phyloP scores from a whole-genome alignment of 1,140 invertebrate species.

The Chrysomallon squamiferum region DNA sequence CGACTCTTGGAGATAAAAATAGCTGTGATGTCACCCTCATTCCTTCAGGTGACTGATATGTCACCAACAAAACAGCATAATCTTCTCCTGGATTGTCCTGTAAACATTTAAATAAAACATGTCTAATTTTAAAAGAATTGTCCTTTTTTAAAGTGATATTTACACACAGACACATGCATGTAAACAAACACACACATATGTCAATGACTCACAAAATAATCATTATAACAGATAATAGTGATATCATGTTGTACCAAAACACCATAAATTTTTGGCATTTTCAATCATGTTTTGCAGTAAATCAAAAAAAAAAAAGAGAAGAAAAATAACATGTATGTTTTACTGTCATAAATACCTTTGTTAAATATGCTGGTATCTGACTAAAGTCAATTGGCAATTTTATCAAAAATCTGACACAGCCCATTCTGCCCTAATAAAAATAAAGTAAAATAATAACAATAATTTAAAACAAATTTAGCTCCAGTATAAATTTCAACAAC shows the following conservation, averaged over 20 bases:
- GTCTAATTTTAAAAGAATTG: not conserved
- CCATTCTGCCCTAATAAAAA: slow-evolving; percentile 40
- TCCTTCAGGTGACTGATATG: slow-evolving; percentile 51
- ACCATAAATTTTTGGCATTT: no score
- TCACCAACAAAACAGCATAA: slow-evolving; percentile 54
- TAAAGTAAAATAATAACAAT: not conserved
- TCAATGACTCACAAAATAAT: not conserved
- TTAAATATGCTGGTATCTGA: slow-evolving; percentile 54
- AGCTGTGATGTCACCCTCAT: slow-evolving; percentile 55
- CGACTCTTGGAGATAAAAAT: slow-evolving; percentile 60
- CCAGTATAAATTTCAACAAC: no score
- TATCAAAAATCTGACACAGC: slow-evolving; percentile 58
- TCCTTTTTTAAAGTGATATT: no score
- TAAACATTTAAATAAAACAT: slow-evolving; percentile 2
- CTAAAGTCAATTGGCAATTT: slow-evolving; percentile 58
- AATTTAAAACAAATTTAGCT: no score
- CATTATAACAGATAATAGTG: not conserved
- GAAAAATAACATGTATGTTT: no score
- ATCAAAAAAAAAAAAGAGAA: no score
- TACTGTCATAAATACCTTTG: slow-evolving; percentile 50
- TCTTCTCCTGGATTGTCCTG: slow-evolving; percentile 58
- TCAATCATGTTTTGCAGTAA: no score
- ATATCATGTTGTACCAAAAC: no score
- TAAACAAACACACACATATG: not conserved
- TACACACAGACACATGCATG: no score